Conservation (phyloP, 2,797 vertebrate species). For the Intellagama lesueurii region DNA sequence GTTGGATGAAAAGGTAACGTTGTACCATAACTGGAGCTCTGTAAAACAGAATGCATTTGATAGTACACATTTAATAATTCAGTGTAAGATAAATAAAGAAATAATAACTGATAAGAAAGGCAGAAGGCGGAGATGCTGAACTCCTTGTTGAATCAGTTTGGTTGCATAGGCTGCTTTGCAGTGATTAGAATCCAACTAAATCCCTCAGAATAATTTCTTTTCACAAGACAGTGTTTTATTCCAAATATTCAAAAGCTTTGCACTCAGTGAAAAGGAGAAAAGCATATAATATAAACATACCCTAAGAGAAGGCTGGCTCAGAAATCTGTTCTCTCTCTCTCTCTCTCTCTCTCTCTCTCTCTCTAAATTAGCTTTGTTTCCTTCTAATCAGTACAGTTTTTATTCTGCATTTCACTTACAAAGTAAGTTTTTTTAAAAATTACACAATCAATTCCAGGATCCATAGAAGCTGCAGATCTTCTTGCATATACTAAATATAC, state of each 20-base stretch:
- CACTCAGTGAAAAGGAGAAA: conserved; percentile 21
- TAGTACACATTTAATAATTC: conserved; percentile 43
- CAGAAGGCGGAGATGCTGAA: conserved; percentile 36
- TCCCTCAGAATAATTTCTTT: conserved; percentile 55
- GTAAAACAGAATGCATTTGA: conserved; percentile 53
- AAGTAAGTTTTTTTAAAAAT: conserved; percentile 51
- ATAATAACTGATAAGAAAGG: too few relatives aligned
- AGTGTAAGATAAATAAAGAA: conserved; percentile 54
- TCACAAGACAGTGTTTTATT: conserved; percentile 30
- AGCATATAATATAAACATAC: conserved; percentile 57
- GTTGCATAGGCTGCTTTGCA: conserved; percentile 34
- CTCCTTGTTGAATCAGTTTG: conserved; percentile 57
- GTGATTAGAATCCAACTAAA: conserved; percentile 57
- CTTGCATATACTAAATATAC: conserved; percentile 69
- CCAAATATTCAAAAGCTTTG: conserved; percentile 41
- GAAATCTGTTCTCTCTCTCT: conserved; percentile 41
- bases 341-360: conserved; percentile 41
- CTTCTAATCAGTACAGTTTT: background rate
- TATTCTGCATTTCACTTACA: background rate
- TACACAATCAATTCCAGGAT: conserved; percentile 40
- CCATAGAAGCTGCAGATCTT: conserved; percentile 57
- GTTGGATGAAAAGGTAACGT: conserved; percentile 54
- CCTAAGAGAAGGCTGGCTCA: conserved; percentile 33
- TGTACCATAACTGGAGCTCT: conserved; percentile 46
- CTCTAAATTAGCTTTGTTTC: background rate